Base-by-base conservation (phyloP, 2,888 invertebrate genomes). In the Marasmarcha lunaedactyla region DNA sequence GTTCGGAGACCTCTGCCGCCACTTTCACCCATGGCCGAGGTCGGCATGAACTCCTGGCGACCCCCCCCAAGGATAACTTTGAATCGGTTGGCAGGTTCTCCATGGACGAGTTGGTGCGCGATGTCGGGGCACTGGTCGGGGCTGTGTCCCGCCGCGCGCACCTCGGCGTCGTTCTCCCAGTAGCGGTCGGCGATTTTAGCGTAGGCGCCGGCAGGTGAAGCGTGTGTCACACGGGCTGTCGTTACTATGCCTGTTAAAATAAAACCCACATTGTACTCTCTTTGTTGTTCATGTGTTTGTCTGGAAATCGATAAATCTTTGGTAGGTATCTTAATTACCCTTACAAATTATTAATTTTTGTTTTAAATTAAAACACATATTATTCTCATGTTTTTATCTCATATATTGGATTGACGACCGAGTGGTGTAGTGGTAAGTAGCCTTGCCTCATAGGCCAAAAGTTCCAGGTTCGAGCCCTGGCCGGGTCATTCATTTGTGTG, bases 11-110 rank as follows among this genome's bases (percentile, higher is more conserved):
- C 85, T 0, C 11, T 15, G 1, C 59, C 51, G 1, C 81, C 83
- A 44, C 86, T 84, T 15, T 73, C 85, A 60, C 88, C 90, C 12
- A 48, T 49, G 0, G 51, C 52, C 1, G 61, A 62, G 9, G 68
- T 81, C 0, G 89, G 87, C 11, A 89, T 55, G 48, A 93, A 89
- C 42, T 88, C 85, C 5, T 71, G 65, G 15, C 90, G 76, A 1
- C 93, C 93, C 0, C 93, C 92, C 0, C 92, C 93, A 43, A 93
- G 61, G 35, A 92, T 87, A 0, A 91, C 86, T 63, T 90, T 89
- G 15, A 92, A 78, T 45, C 88, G 84, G 41, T 79, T 84, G 0
- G 91, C 92, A 0, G 90, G 88, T 7, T 81, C 66, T 1, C 78
- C 71, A 20, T 84, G 78, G 2, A 93, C 63, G 9, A 93, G 69